Evolutionary conservation across 2,113 vertebrate genomes (phyloP).

Genomic region (Miniopterus natalensis): DNA sequence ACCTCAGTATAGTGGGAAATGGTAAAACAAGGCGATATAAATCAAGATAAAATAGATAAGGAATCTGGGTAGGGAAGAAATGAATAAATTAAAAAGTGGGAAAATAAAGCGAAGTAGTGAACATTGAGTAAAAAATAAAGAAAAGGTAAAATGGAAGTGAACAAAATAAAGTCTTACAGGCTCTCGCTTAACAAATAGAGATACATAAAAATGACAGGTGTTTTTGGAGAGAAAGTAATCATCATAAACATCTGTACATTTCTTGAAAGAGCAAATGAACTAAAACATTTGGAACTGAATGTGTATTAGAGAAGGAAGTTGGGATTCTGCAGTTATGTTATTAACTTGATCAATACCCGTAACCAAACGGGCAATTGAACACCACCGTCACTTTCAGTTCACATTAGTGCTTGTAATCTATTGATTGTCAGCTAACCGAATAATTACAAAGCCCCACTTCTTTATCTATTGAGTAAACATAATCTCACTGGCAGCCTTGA

Average conservation of each 20-base stretch:
- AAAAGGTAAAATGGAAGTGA: not conserved
- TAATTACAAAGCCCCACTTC: slow-evolving; percentile 5
- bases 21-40: not conserved
- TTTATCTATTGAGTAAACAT: not conserved
- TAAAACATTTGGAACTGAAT: slow-evolving; percentile 48
- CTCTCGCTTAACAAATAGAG: not conserved
- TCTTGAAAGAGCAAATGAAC: slow-evolving; percentile 33
- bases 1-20: too few relatives aligned
- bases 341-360: slow-evolving; percentile 68
- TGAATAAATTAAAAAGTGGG: not conserved
- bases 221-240: not conserved
- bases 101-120: not conserved
- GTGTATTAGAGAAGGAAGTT: not conserved
- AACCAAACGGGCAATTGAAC: slow-evolving; percentile 56
- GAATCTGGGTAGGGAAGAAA: not conserved
- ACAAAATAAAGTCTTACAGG: not conserved
- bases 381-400: not conserved
- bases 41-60: not conserved
- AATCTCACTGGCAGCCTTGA: not conserved
- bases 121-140: not conserved
- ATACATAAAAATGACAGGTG: not conserved
- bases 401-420: slow-evolving; percentile 53
- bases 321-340: not conserved
- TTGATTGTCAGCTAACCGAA: slow-evolving; percentile 56
- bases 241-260: not conserved